Conservation (phyloP, 2,888 invertebrate species). For the Cephus pulcher region DNA sequence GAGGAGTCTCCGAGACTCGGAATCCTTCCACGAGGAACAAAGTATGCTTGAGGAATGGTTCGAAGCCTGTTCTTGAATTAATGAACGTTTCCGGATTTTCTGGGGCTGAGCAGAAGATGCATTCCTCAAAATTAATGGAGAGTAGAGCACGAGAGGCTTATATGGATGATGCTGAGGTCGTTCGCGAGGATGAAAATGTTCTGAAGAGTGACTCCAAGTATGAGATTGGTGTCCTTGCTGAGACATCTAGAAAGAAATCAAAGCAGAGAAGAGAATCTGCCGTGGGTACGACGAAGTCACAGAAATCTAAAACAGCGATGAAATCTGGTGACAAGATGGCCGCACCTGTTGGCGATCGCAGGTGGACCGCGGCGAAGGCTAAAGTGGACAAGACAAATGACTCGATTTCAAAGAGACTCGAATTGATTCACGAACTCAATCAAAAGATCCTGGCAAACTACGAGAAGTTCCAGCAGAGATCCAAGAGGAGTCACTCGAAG, state of each 20-base stretch:
- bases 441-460: constrained; percentile 60
- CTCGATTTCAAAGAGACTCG: constrained; percentile 57
- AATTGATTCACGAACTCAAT: constrained; percentile 60
- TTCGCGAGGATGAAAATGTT: constrained; percentile 33
- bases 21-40: not conserved
- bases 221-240: constrained; percentile 45
- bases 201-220: constrained; percentile 52
- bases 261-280: not conserved
- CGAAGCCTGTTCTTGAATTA: constrained; percentile 38
- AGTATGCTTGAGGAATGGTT: constrained; percentile 14
- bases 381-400: constrained; percentile 55
- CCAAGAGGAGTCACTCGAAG: constrained; percentile 40
- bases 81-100: constrained; percentile 55
- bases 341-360: constrained; percentile 31
- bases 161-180: constrained; percentile 1
- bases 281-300: constrained; percentile 35
- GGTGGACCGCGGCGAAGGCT: constrained; percentile 47
- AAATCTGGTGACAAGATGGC: constrained; percentile 27
- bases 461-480: constrained; percentile 56
- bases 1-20: too few relatives aligned
- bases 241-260: not conserved
- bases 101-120: constrained; percentile 23
- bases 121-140: not conserved
- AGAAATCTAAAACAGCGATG: constrained; percentile 13
- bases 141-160: not conserved